Evolutionary conservation across 2,888 invertebrate genomes (phyloP).

Genomic region (Mesochorus sp.): DNA sequence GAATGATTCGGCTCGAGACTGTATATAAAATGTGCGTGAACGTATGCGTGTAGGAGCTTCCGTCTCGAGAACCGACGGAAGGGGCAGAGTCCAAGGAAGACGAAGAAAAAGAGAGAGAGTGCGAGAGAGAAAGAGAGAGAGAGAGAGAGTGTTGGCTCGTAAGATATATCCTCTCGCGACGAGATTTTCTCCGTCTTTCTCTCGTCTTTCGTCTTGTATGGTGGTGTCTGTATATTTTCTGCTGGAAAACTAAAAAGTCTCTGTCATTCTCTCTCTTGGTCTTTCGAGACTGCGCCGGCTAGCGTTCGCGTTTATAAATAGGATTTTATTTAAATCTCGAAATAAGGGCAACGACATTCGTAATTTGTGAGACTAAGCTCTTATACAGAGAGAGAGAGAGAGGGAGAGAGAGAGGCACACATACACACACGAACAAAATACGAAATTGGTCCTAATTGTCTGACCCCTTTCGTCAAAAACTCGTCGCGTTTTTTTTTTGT

Average conservation of each 20-base stretch:
- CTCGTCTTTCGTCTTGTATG: conserved; percentile 1
- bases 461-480: conserved; percentile 40
- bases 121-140: conserved; percentile 12
- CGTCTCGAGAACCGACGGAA: not conserved
- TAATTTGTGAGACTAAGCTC: conserved; percentile 67
- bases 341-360: conserved; percentile 79
- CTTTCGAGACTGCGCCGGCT: conserved; percentile 33
- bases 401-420: not conserved
- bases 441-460: conserved; percentile 61
- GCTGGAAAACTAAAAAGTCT: conserved; percentile 70
- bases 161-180: conserved; percentile 10
- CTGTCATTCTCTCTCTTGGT: conserved; percentile 56
- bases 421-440: too few relatives aligned
- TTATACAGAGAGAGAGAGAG: conserved; percentile 27
- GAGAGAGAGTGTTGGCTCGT: conserved; percentile 9
- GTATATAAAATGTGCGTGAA: not conserved
- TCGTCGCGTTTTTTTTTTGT: too few relatives aligned
- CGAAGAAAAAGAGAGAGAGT: not conserved
- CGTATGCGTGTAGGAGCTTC: not conserved
- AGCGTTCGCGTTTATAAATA: conserved; percentile 71
- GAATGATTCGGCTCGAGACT: not conserved
- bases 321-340: conserved; percentile 77
- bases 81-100: not conserved
- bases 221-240: conserved; percentile 21
- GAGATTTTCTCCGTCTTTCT: too few relatives aligned